Evolutionary conservation across 2,797 vertebrate genomes (phyloP).

Genomic region (Otolemur crassicaudatus): DNA sequence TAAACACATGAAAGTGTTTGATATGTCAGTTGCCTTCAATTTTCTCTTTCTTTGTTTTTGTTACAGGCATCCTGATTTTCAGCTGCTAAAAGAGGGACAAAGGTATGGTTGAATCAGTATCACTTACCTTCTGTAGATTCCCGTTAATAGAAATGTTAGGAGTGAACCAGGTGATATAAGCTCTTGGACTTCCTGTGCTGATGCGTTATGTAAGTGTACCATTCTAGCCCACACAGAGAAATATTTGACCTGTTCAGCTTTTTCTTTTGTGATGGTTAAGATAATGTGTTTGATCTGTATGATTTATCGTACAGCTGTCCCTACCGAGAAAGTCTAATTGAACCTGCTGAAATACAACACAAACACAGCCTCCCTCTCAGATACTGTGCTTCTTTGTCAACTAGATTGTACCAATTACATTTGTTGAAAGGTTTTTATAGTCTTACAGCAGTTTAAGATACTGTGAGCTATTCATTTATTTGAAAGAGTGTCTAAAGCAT

Average conservation of each 20-base stretch:
- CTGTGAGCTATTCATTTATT: conserved; percentile 64
- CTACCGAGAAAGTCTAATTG: conserved; percentile 91
- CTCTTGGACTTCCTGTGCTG: conserved; percentile 80
- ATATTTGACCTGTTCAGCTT: conserved; percentile 81
- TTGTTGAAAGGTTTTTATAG: conserved; percentile 86
- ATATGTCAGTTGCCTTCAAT: neutral
- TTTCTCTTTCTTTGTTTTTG: conserved; percentile 76
- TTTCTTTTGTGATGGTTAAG: conserved; percentile 82
- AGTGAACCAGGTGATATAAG: conserved; percentile 72
- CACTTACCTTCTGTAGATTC: conserved; percentile 46
- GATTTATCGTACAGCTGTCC: conserved; percentile 96
- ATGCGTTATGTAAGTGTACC: conserved; percentile 69
- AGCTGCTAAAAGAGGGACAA: conserved; percentile 92
- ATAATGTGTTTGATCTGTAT: conserved; percentile 92
- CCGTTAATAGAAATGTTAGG: conserved; percentile 67
- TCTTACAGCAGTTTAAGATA: conserved; percentile 61
- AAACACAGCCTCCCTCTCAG: conserved; percentile 83
- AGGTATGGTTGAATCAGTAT: conserved; percentile 87
- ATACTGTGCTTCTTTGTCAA: conserved; percentile 75
- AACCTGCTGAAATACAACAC: conserved; percentile 92
- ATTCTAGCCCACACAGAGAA: conserved; percentile 72
- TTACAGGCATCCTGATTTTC: conserved; percentile 91
- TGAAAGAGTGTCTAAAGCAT: conserved; percentile 73
- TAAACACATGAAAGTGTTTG: conserved; percentile 30
- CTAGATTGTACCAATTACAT: conserved; percentile 84